A percentile compares a stretch with the other conserved stretches of the same genome.
phyloP scores from a whole-genome alignment of 2,797 vertebrate genomes.

The Lithobates sylvaticus region DNA sequence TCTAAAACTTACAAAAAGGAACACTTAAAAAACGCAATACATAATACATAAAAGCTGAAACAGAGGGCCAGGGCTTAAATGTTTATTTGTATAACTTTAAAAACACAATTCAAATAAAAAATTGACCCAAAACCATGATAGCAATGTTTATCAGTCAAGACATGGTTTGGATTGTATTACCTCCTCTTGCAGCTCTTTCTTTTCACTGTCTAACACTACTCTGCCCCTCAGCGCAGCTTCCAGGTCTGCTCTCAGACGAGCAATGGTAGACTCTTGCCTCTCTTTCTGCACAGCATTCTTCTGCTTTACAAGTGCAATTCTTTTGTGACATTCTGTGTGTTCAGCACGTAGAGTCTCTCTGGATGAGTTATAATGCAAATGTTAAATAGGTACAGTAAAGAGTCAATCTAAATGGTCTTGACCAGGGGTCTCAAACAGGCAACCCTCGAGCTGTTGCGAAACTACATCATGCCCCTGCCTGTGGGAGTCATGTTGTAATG shows the following conservation, averaged over 20 bases:
- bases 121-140: too few species aligned
- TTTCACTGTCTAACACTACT: slow-evolving; percentile 67
- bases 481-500: background rate
- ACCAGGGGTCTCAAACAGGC: too few species aligned
- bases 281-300: slow-evolving; percentile 66
- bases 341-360: slow-evolving; percentile 72
- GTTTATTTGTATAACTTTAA: too few species aligned
- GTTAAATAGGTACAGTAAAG: background rate
- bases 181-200: slow-evolving; percentile 67
- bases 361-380: slow-evolving; percentile 9
- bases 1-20: too few species aligned
- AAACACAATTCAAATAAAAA: too few species aligned
- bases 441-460: too few species aligned
- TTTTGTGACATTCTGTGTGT: slow-evolving; percentile 69
- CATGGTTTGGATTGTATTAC: slow-evolving; percentile 45
- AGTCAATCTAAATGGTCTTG: too few species aligned
- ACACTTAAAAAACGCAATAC: too few species aligned
- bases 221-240: slow-evolving; percentile 64
- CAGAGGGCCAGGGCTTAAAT: too few species aligned
- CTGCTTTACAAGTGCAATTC: slow-evolving; percentile 65
- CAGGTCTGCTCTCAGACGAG: slow-evolving; percentile 70
- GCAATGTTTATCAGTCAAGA: background rate
- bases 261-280: slow-evolving; percentile 69
- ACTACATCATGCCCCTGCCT: too few species aligned
- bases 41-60: too few species aligned